Percentiles rank a stretch among this genome's conserved stretches.
phyloP scores from a whole-genome alignment of 2,797 vertebrate species.

The Morelia viridis region DNA sequence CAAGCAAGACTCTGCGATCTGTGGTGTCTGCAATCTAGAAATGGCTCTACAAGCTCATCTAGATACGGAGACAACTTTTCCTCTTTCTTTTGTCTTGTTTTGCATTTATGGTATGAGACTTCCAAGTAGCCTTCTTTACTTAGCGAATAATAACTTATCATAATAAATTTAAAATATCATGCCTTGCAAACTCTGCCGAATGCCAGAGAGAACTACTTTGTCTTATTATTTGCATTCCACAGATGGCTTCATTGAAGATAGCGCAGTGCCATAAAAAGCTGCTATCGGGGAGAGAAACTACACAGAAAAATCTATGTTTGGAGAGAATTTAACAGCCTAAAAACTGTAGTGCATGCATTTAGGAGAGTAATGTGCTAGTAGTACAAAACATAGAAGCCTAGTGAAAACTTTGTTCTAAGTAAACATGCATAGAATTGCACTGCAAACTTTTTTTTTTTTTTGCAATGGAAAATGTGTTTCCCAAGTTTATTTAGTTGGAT shows the following conservation, averaged over 20 bases:
- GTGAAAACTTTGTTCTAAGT: too few relatives aligned
- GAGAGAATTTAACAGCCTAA: too few relatives aligned
- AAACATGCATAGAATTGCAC: too few relatives aligned
- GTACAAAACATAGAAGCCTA: too few relatives aligned
- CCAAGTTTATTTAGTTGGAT: too few relatives aligned
- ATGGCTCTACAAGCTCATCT: background rate
- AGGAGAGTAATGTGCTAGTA: too few relatives aligned
- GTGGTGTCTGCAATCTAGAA: too few relatives aligned
- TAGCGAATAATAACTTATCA: background rate
- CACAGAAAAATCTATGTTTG: background rate
- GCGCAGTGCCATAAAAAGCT: background rate
- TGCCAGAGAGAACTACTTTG: background rate
- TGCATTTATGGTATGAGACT: background rate
- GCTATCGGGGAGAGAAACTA: background rate
- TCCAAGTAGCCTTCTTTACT: background rate
- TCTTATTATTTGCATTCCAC: background rate
- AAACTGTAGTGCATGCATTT: too few relatives aligned
- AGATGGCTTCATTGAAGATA: background rate
- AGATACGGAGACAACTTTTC: background rate
- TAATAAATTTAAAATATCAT: background rate
- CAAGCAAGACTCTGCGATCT: too few relatives aligned
- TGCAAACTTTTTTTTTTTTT: too few relatives aligned
- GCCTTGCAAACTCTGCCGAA: background rate
- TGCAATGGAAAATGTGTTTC: too few relatives aligned
- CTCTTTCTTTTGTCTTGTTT: background rate